Base-by-base conservation (phyloP, 1,140 invertebrate genomes). In the Augochlora pura region DNA sequence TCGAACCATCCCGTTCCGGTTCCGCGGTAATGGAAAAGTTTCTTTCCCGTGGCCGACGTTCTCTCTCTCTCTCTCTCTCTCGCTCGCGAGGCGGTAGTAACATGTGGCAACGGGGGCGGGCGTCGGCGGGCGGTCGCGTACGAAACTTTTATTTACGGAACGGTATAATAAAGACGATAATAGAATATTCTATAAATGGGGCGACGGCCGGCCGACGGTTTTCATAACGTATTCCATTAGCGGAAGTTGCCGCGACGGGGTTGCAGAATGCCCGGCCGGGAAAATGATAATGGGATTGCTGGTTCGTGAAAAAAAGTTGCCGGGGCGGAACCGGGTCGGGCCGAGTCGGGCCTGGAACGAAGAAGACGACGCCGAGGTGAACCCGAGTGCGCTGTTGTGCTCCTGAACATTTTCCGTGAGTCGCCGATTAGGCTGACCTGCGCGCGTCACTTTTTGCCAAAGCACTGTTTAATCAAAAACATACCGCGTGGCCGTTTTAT, bases 171-270 rank as follows among this genome's bases (percentile, higher is more conserved):
- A 80, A 80, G 72, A 68, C 64, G 64, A 67, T 75, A 75, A 66
- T 76, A 60, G 72, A 80, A 80, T 80, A 80, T 80, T 80, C 72
- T 68, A 75, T 67, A 75, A 75, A 62, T 54, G 54, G 66, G 23
- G 38, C 25, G 60, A 69, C 32, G 12, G n/a, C 21, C n/a, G 32
- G 10, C 23, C 23, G n/a, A 25, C 54, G 12, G 38, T 64, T 78
- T 78, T 70, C 74, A 62, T 77, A 77, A 77, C 74, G 66, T 77
- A 77, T 77, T 77, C 74, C 74, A 77, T 77, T 77, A 77, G 39
- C 74, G 74, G 42, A 77, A 77, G 66, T 62, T 70, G 66, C 66
- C 66, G 39, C 39, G 25, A 42, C 65, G 27, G 49, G 70, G 52
- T 77, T 49, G 54, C 6, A 25, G 54, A 62, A 77, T 69, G 46